Conservation (phyloP, 2,113 vertebrate genomes). For the Mustelus asterias region DNA sequence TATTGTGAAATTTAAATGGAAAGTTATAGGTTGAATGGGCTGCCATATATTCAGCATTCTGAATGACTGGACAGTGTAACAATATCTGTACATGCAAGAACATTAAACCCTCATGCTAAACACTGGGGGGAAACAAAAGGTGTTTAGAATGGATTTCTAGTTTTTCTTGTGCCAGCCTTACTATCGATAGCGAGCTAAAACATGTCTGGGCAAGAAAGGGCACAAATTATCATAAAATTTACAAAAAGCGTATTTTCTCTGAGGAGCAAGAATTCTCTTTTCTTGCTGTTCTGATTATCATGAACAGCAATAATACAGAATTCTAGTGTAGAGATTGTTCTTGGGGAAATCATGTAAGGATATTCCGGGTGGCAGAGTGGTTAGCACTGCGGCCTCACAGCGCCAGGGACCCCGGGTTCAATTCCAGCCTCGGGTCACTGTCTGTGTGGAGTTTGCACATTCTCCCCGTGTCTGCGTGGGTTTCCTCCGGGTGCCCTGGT, state of each 20-base stretch:
- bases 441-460: no score
- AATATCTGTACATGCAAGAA: background rate
- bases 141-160: background rate
- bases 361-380: no score
- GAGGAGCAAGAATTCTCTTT: background rate
- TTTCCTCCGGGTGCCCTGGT: no score
- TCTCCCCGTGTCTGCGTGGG: no score
- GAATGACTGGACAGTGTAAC: background rate
- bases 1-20: conserved; percentile 20
- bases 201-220: background rate
- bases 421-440: no score
- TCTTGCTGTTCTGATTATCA: background rate
- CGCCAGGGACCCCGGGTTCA: no score
- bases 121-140: background rate
- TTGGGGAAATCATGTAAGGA: background rate
- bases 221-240: background rate
- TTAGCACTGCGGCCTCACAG: no score
- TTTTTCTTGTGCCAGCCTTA: background rate
- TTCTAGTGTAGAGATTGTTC: background rate
- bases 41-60: background rate
- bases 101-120: conserved; percentile 14
- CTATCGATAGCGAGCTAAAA: background rate
- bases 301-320: background rate
- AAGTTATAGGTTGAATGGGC: conserved; percentile 20
- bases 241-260: background rate